Evolutionary conservation across 1,140 invertebrate species (phyloP), one percentile per base, ranked within the genome.

Genomic region (Bicyclus anynana): DNA sequence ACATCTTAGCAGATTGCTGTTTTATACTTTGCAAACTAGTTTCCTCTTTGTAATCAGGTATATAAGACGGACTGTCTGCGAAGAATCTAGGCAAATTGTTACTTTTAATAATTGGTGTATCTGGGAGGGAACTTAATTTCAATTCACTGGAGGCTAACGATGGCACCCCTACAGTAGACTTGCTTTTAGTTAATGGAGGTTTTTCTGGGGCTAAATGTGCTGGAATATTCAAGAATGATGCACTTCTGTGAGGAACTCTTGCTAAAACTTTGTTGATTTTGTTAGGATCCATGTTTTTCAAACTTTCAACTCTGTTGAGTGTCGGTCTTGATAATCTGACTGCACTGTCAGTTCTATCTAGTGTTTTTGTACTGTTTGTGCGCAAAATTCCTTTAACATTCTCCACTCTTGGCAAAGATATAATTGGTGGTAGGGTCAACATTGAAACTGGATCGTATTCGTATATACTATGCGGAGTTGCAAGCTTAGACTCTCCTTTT

Each of bases 31-130:
- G 83, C 21, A 89, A 65, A 10, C 77, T 89, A 0, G 74, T 87
- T 26, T 89, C 86, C 0, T 77, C 79, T 51, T 82, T 89, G 47
- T 89, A 90, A 62, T 87, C 87, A 1, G 74, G 44, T 26, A 26
- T 53, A 7, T 87, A 50, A 0, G 77, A 69, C n/a, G 89, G 87
- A 54, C 75, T 76, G 47, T 89, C 87, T 9, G 80, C 82, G 37
- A 89, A 90, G 73, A 90, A 90, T 58, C 79, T 82, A 12, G 89
- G 89, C 35, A 90, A 54, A 58, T 89, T 89, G 29, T 67, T 80
- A 49, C 89, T 89, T 42, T 77, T 89, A 38, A 90, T 90, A 7
- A 90, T 84, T 0, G 89, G 89, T 0, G 89, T 90, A 16, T 90
- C 89, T 10, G 87, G 87, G 13, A 89, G 44, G 37, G 80, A 75